phyloP scores from a whole-genome alignment of 1,140 invertebrate species.

The Monomorium pharaonis region DNA sequence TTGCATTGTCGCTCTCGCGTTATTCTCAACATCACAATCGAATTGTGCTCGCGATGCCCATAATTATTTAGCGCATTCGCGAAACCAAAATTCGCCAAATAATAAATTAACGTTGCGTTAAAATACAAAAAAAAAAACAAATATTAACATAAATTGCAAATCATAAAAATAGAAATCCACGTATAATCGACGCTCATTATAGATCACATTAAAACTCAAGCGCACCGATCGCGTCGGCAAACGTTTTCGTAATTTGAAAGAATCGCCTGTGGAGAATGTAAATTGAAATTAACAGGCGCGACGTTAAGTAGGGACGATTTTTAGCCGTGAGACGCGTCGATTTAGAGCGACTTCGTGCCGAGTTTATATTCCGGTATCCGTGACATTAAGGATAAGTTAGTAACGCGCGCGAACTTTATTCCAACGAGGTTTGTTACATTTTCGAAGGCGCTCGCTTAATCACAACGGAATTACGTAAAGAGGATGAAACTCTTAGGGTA shows the following conservation, averaged over 20 bases:
- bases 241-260: background rate
- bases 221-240: background rate
- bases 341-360: background rate
- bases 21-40: background rate
- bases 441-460: slow-evolving; percentile 29
- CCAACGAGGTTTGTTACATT: slow-evolving; percentile 40
- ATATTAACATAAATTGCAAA: background rate
- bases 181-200: background rate
- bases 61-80: slow-evolving; percentile 25
- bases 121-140: background rate
- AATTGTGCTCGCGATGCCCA: background rate
- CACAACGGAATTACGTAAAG: slow-evolving; percentile 48
- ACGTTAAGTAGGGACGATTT: background rate
- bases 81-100: background rate
- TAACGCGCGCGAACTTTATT: slow-evolving; percentile 42
- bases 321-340: background rate
- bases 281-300: background rate
- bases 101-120: background rate
- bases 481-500: slow-evolving; percentile 49
- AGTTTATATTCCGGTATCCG: slow-evolving; percentile 33
- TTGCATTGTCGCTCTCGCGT: background rate
- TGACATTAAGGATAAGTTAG: slow-evolving; percentile 32
- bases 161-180: background rate
- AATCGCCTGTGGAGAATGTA: background rate
- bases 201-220: background rate